phyloP scores from a whole-genome alignment of 2,113 vertebrate species.

The Hippocampus comes region DNA sequence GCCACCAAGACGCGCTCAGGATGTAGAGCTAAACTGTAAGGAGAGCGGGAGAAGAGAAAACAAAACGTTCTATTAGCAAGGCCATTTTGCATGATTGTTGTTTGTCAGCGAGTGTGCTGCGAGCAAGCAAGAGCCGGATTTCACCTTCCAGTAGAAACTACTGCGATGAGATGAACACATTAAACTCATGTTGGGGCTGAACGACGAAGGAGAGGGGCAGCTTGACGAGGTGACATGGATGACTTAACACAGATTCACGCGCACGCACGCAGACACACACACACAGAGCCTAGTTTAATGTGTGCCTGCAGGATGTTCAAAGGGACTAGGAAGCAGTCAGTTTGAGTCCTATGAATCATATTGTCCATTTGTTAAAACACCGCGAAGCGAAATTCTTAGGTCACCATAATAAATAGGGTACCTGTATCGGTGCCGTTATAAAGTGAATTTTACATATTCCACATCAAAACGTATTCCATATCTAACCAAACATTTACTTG shows the following conservation, averaged over 20 bases:
- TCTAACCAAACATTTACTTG: too few relatives aligned
- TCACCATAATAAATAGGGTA: not conserved
- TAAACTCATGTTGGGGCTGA: conserved; percentile 36
- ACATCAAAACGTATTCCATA: too few relatives aligned
- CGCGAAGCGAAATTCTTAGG: not conserved
- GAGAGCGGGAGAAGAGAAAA: not conserved
- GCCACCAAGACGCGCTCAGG: conserved; percentile 94
- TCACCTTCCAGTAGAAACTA: conserved; percentile 44
- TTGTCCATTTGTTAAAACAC: conserved; percentile 5
- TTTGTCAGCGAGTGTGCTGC: conserved; percentile 12
- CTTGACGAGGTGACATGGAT: conserved; percentile 58
- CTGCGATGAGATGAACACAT: conserved; percentile 57
- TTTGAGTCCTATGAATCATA: conserved; percentile 9
- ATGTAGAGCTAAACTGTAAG: conserved; percentile 88
- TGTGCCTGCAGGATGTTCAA: conserved; percentile 14
- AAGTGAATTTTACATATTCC: too few relatives aligned
- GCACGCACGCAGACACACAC: not conserved
- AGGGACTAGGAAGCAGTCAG: conserved; percentile 12
- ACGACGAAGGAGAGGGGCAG: conserved; percentile 47
- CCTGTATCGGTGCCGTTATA: too few relatives aligned
- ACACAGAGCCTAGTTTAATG: conserved; percentile 19
- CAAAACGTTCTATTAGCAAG: conserved; percentile 43
- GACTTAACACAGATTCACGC: conserved; percentile 30
- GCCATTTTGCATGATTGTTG: conserved; percentile 16
- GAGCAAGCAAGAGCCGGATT: conserved; percentile 17